phyloP scores from a whole-genome alignment of 2,888 invertebrate genomes.

The Tolmerus cingulatus region DNA sequence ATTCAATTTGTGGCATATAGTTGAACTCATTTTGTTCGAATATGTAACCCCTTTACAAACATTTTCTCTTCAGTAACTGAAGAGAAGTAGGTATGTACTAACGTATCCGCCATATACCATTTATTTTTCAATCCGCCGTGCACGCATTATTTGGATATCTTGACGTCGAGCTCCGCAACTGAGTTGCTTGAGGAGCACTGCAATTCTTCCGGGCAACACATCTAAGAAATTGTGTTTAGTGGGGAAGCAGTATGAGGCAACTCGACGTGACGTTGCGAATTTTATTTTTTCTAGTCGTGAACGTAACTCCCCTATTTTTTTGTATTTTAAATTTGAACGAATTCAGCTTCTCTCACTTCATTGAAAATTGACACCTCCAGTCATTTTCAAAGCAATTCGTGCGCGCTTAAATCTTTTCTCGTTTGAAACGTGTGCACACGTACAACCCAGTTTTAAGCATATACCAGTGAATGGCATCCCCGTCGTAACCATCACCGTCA shows the following conservation, averaged over 20 bases:
- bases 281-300: not conserved
- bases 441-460: constrained; percentile 6
- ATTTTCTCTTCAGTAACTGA: not conserved
- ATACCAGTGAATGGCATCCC: constrained; percentile 41
- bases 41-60: not conserved
- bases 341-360: constrained; percentile 25
- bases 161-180: not conserved
- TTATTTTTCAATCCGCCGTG: not conserved
- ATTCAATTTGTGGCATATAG: not conserved
- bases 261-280: not conserved
- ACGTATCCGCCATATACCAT: not conserved
- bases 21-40: not conserved
- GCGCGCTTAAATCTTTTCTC: constrained; percentile 41
- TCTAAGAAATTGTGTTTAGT: not conserved
- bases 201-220: not conserved
- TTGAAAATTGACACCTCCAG: constrained; percentile 45
- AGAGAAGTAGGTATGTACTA: not conserved
- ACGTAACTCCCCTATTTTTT: not conserved
- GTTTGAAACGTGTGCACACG: constrained; percentile 6
- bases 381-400: constrained; percentile 43
- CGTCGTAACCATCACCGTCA: constrained; percentile 49
- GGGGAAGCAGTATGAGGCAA: not conserved
- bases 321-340: not conserved
- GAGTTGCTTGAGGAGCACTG: not conserved
- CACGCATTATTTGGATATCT: not conserved